Base-by-base conservation (phyloP, 2,113 vertebrate genomes). In the Neomonachus schauinslandi region DNA sequence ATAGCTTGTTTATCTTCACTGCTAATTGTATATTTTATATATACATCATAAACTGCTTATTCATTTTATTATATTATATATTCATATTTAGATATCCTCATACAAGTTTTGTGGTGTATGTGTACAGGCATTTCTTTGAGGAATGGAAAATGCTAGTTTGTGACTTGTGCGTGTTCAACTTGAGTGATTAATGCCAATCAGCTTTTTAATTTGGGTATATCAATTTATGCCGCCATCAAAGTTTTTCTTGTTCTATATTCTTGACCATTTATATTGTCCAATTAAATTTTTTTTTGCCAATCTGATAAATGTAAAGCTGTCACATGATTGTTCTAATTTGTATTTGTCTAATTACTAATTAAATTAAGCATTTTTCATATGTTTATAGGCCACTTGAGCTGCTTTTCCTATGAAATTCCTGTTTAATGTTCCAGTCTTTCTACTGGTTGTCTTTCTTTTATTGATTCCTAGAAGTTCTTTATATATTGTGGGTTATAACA, bases 261-360 rank as follows among this genome's bases (percentile, higher is more conserved):
- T 82, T 89, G 26, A 49, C 6, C 81, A 95, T 71, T 89, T 97
- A 36, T 61, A 36, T 69, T 89, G n/a, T 69, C 31, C 5, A 46
- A 65, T 95, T n/a, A 22, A 55, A 67, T 28, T n/a, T 63, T 39
- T 39, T 65, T 86, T 89, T 93, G 22, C 33, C 74, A 82, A 33
- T 83, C 49, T 93, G n/a, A 26, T 57, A 82, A 16, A 4, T 36
- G 4, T 82, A 28, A 94, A 96, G 94, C 15, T 53, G 57, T 94
- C 63, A 82, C 13, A 82, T 57, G 89, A 39, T 92, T 65, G 16
- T 77, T 91, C 19, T 71, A 65, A 85, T 97, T 97, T 94, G 18
- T n/a, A 36, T 84, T 91, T 93, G 16, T 90, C 13, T 88, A 24
- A 71, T 59, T 59, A 90, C 19, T 74, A 90, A 59, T 61, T 94